These are phyloP conservation scores for Anguilla japonica DNA, from an alignment of 2,113 vertebrate species.

Conservation along the genomic window DNA sequence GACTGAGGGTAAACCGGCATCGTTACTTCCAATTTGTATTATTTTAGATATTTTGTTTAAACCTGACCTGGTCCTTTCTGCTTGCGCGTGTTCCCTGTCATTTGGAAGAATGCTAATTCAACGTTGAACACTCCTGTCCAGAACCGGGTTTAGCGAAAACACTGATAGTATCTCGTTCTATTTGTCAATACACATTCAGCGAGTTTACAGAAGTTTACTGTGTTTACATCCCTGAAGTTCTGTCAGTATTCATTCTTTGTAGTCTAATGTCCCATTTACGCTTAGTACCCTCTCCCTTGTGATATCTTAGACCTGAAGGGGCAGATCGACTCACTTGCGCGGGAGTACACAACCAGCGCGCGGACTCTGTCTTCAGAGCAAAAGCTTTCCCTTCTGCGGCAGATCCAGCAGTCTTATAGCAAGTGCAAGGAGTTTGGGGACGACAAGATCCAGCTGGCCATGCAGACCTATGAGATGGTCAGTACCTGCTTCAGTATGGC, in stretches of 20 bases:
- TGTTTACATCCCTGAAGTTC: not conserved
- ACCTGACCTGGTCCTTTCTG: too few relatives aligned
- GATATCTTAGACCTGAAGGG: conserved; percentile 84
- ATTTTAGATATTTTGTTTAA: not conserved
- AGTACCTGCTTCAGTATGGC: conserved; percentile 27
- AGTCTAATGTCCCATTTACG: not conserved
- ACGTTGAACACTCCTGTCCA: not conserved
- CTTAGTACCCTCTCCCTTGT: not conserved
- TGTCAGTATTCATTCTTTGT: not conserved
- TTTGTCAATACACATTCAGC: not conserved
- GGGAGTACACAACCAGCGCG: conserved; percentile 89
- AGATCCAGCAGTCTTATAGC: conserved; percentile 92
- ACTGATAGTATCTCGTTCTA: not conserved
- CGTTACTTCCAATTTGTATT: not conserved
- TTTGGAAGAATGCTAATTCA: not conserved
- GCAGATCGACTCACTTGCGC: conserved; percentile 92
- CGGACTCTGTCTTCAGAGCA: conserved; percentile 86
- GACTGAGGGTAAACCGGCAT: conserved; percentile 82
- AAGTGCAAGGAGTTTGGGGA: conserved; percentile 98
- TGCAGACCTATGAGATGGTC: conserved; percentile 99
- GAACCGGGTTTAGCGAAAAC: too few relatives aligned
- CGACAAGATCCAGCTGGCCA: conserved; percentile 97
- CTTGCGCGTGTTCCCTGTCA: not conserved
- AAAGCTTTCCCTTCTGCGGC: conserved; percentile 88
- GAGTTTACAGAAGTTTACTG: not conserved